Conservation (phyloP, 2,113 vertebrate genomes). For the Porphyrio hochstetteri region DNA sequence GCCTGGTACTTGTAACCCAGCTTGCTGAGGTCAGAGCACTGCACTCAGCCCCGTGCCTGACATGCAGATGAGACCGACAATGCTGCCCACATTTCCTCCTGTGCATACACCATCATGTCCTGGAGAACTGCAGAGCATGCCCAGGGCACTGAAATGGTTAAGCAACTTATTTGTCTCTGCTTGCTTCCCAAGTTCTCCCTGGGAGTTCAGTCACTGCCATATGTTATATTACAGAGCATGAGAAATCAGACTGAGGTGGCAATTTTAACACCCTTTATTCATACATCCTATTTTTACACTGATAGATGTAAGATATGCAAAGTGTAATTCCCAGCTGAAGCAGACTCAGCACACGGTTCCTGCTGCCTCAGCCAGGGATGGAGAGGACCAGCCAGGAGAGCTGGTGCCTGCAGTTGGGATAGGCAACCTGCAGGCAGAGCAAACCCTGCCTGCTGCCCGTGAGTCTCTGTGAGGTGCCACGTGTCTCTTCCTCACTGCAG, state of each 20-base stretch:
- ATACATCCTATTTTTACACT: constrained; percentile 67
- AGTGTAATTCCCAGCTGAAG: constrained; percentile 58
- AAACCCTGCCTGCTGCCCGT: neutral
- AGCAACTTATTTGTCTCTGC: constrained; percentile 9
- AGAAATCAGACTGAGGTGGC: constrained; percentile 66
- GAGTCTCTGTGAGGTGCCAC: neutral
- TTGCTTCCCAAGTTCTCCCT: neutral
- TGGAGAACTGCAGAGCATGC: neutral
- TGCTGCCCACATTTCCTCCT: fast-evolving
- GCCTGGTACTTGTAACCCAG: neutral
- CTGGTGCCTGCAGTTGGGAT: fast-evolving
- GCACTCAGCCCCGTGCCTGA: neutral
- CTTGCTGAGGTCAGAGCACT: neutral
- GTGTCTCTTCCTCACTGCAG: neutral
- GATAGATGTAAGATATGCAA: constrained; percentile 64
- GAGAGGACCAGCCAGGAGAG: neutral
- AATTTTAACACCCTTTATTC: constrained; percentile 72
- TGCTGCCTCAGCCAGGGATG: constrained; percentile 41
- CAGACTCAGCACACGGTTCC: constrained; percentile 54
- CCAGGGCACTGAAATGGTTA: constrained; percentile 21
- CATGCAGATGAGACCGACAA: neutral
- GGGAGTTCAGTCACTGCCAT: constrained; percentile 51
- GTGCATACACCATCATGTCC: neutral
- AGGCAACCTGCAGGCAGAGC: neutral
- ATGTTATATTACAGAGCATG: constrained; percentile 62